A percentile compares a stretch with the other conserved stretches of the same genome.
These are phyloP conservation scores for Tuta absoluta DNA, from an alignment of 2,888 invertebrate genomes.

Conservation along the genomic window DNA sequence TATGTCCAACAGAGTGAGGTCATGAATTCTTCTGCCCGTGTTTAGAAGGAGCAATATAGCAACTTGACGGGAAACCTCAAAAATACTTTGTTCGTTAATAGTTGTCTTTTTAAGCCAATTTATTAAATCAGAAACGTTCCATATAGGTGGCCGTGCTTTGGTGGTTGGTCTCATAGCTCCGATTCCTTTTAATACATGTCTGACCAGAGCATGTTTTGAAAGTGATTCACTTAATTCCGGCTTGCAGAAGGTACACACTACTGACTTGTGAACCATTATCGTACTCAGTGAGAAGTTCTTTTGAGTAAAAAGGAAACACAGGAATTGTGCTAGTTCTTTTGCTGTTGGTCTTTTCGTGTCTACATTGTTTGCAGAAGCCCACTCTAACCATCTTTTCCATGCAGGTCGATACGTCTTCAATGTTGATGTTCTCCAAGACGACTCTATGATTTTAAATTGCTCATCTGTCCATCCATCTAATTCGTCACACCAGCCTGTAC, in stretches of 20 bases:
- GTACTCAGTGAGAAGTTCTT: not conserved
- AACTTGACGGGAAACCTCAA: not conserved
- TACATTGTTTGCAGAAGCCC: not conserved
- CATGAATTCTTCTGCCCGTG: not conserved
- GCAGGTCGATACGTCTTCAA: constrained; percentile 32
- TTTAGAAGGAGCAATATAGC: not conserved
- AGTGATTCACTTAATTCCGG: not conserved
- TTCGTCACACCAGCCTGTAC: constrained; percentile 35
- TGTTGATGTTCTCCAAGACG: constrained; percentile 34
- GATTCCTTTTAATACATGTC: not conserved
- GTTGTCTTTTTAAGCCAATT: not conserved
- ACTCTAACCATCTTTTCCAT: constrained; percentile 29
- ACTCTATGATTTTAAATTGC: constrained; percentile 24
- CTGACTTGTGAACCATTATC: not conserved
- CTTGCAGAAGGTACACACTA: constrained; percentile 5
- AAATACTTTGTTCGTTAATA: too few species aligned
- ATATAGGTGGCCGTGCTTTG: not conserved
- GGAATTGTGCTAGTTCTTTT: not conserved
- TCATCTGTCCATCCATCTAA: constrained; percentile 9
- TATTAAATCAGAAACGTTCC: not conserved
- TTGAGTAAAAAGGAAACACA: not conserved
- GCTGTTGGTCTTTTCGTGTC: not conserved
- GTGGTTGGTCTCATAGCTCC: not conserved
- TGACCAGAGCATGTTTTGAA: not conserved
- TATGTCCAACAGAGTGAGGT: not conserved